Conservation (phyloP, 2,113 vertebrate species). For the Ceyx margarethae region DNA sequence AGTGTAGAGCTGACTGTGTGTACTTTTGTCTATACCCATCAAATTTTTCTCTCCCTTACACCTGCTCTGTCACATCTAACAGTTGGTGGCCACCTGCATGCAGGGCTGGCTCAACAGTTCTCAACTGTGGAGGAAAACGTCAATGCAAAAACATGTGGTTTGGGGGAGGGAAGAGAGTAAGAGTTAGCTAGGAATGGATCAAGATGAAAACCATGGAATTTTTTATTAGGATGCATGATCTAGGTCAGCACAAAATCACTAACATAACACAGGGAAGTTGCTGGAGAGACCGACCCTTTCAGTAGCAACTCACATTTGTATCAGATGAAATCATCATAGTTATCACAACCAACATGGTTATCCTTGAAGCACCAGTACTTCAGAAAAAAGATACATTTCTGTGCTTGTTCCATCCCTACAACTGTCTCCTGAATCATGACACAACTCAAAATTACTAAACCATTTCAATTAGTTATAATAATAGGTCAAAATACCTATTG, state of each 20-base stretch:
- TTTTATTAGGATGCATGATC: neutral
- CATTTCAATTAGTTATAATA: neutral
- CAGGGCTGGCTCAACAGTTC: neutral
- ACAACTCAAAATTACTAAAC: neutral
- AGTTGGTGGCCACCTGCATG: neutral
- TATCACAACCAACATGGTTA: neutral
- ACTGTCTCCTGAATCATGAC: neutral
- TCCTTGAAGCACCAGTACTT: neutral
- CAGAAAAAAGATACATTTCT: neutral
- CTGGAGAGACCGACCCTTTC: neutral
- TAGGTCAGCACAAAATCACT: neutral
- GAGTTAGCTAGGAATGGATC: neutral
- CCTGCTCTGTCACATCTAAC: neutral
- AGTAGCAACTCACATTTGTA: neutral
- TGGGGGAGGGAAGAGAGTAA: neutral
- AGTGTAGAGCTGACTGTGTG: neutral
- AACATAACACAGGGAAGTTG: neutral
- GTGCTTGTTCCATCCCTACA: neutral
- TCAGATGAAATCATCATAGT: neutral
- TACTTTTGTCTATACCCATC: neutral
- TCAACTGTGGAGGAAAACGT: conserved; percentile 3
- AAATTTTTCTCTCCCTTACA: neutral
- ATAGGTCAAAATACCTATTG: neutral
- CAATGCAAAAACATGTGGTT: neutral
- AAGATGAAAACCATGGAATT: neutral